A percentile compares a stretch with the other conserved stretches of the same genome.
phyloP scores from a whole-genome alignment of 2,888 invertebrate species.

The Beris chalybata region DNA sequence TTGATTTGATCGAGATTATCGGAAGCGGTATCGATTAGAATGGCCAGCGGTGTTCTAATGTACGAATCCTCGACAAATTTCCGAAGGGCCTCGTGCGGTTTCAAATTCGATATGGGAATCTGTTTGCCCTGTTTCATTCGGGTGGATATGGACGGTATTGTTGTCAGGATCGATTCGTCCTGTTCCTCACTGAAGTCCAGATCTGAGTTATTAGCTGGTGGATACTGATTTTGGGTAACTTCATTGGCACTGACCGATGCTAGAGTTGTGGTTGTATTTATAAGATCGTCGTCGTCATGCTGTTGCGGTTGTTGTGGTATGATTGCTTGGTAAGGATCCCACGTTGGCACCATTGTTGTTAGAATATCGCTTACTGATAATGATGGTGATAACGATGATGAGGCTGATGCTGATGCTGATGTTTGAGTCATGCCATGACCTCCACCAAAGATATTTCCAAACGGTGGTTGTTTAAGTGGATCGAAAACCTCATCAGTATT shows the following conservation, averaged over 20 bases:
- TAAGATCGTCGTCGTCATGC: constrained; percentile 14
- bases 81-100: constrained; percentile 53
- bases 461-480: constrained; percentile 8
- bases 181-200: constrained; percentile 23
- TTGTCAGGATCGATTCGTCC: constrained; percentile 35
- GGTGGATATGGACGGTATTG: constrained; percentile 34
- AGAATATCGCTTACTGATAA: constrained; percentile 25
- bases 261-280: constrained; percentile 37
- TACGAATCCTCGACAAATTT: constrained; percentile 56
- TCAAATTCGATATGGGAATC: constrained; percentile 44
- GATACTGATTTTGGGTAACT: constrained; percentile 25
- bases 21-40: constrained; percentile 53
- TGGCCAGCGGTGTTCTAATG: constrained; percentile 55
- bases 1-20: constrained; percentile 53
- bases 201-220: constrained; percentile 24
- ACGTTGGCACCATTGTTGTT: constrained; percentile 38
- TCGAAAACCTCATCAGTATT: constrained; percentile 34
- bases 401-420: constrained; percentile 33
- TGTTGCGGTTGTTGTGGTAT: constrained; percentile 27
- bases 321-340: constrained; percentile 35
- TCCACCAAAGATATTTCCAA: constrained; percentile 12
- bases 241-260: constrained; percentile 32
- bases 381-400: constrained; percentile 36
- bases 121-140: constrained; percentile 50
- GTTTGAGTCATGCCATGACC: constrained; percentile 1